phyloP scores from a whole-genome alignment of 2,113 vertebrate genomes.

The Rhinoderma darwinii region DNA sequence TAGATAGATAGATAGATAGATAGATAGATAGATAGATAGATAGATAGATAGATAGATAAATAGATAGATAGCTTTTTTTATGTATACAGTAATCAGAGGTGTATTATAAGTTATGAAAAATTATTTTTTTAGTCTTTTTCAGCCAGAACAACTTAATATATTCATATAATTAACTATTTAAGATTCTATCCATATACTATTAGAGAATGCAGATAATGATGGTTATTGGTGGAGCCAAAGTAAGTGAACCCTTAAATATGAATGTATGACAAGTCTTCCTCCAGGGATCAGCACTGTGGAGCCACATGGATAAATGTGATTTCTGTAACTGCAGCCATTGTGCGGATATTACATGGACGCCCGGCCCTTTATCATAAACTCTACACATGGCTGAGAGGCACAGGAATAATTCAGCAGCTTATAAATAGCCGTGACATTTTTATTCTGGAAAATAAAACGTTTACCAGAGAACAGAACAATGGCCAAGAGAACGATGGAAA shows the following conservation, averaged over 20 bases:
- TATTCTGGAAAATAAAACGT: slow-evolving; percentile 17
- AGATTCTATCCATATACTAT: no score
- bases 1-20: no score
- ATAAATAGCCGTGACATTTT: slow-evolving; percentile 30
- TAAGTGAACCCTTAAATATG: no score
- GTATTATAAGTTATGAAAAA: no score
- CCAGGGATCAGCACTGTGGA: neutral
- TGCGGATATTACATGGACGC: neutral
- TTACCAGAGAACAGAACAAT: neutral
- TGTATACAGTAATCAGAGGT: no score
- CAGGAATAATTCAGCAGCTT: slow-evolving; percentile 34
- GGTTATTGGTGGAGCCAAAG: no score
- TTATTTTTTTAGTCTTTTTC: no score
- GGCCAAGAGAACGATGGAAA: neutral
- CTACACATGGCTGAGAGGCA: slow-evolving; percentile 47
- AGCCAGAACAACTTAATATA: no score
- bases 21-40: no score
- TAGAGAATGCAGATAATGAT: neutral
- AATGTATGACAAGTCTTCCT: neutral
- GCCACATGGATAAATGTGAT: neutral
- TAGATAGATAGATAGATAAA: no score
- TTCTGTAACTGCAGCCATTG: neutral
- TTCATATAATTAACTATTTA: no score
- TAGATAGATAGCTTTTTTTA: no score
- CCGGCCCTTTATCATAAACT: neutral